Evolutionary conservation across 2,888 invertebrate genomes (phyloP).

Genomic region (Acanthosepion lycidas): DNA sequence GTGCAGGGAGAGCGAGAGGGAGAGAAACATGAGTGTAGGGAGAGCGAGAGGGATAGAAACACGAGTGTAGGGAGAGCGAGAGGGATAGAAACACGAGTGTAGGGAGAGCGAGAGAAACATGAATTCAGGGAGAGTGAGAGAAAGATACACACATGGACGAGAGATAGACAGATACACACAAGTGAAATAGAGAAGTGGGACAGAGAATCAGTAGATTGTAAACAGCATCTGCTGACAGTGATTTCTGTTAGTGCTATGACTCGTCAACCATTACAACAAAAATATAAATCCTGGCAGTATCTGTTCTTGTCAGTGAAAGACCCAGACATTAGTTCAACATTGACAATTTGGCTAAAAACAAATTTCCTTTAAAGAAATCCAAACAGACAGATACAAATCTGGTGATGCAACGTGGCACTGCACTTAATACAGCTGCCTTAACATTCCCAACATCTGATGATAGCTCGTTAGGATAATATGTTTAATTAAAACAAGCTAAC

Average conservation of each 20-base stretch:
- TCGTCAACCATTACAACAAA: neutral
- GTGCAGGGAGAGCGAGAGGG: too few relatives aligned
- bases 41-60: too few relatives aligned
- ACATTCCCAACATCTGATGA: neutral
- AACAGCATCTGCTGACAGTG: neutral
- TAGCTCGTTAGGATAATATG: slow-evolving; percentile 11
- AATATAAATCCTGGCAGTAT: neutral
- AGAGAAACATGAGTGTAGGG: too few relatives aligned
- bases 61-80: too few relatives aligned
- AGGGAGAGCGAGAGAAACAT: too few relatives aligned
- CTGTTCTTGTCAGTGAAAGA: neutral
- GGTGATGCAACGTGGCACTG: neutral
- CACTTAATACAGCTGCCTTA: slow-evolving; percentile 17
- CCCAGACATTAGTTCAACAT: neutral
- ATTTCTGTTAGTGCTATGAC: neutral
- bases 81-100: too few relatives aligned
- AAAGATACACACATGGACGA: neutral
- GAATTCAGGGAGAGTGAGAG: too few relatives aligned
- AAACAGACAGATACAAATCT: neutral
- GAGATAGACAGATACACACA: neutral
- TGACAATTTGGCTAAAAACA: neutral
- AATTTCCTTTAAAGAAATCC: neutral
- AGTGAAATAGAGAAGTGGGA: neutral
- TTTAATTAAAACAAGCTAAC: slow-evolving; percentile 33
- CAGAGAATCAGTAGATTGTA: neutral